These are phyloP conservation scores for Cottoperca gobio DNA, from an alignment of 2,797 vertebrate genomes.

Conservation along the genomic window DNA sequence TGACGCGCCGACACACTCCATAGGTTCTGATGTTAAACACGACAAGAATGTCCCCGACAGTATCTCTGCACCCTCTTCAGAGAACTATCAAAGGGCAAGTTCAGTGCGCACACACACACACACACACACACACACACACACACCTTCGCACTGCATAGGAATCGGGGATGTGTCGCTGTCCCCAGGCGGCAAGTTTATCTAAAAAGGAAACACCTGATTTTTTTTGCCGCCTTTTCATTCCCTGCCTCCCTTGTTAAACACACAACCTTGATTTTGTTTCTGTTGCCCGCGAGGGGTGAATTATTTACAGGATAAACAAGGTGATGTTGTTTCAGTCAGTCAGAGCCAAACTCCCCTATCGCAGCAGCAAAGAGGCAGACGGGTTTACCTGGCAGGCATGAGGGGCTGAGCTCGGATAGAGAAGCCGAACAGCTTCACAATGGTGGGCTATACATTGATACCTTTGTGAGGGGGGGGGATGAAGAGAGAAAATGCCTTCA, in stretches of 20 bases:
- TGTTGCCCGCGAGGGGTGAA: constrained; percentile 77
- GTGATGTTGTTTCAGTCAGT: constrained; percentile 80
- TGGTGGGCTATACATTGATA: constrained; percentile 53
- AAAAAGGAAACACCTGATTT: constrained; percentile 79
- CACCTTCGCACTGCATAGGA: constrained; percentile 73
- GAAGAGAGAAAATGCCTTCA: constrained; percentile 50
- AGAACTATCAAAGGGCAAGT: constrained; percentile 78
- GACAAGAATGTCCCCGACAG: constrained; percentile 72
- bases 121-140: constrained; percentile 34
- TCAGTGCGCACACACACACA: constrained; percentile 60
- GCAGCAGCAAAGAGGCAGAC: constrained; percentile 70
- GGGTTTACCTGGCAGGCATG: constrained; percentile 77
- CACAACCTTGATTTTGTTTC: constrained; percentile 81
- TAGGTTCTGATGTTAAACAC: constrained; percentile 74
- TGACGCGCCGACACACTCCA: constrained; percentile 65
- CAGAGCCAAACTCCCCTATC: constrained; percentile 72
- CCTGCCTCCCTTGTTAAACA: constrained; percentile 79
- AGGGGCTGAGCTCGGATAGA: constrained; percentile 60
- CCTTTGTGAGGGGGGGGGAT: constrained; percentile 34
- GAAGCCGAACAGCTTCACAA: constrained; percentile 61
- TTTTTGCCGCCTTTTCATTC: constrained; percentile 66
- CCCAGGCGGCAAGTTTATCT: constrained; percentile 80
- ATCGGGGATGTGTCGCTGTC: constrained; percentile 78
- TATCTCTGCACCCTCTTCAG: constrained; percentile 66
- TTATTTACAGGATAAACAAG: constrained; percentile 87